A percentile compares a stretch with the other conserved stretches of the same genome.
Evolutionary conservation across 2,888 invertebrate genomes (phyloP).

Genomic region (Drosophila anomalata): DNA sequence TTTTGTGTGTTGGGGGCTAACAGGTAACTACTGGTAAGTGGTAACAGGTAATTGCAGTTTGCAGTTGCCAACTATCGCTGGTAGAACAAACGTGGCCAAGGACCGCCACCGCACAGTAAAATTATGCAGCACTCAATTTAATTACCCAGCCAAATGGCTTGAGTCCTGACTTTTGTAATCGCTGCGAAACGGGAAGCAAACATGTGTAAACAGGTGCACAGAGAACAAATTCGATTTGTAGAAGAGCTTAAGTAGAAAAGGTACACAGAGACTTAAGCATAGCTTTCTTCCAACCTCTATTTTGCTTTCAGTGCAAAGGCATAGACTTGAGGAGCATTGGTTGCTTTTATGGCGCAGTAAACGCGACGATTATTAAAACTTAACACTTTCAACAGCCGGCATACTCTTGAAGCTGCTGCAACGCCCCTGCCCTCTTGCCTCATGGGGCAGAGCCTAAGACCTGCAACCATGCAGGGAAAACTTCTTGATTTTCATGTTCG

Average conservation of each 20-base stretch:
- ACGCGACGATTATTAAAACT: slow-evolving; percentile 72
- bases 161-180: slow-evolving; percentile 42
- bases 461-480: slow-evolving; percentile 29
- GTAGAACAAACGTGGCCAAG: slow-evolving; percentile 49
- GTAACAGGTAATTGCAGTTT: slow-evolving; percentile 72
- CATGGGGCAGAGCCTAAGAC: slow-evolving; percentile 13
- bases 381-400: slow-evolving; percentile 48
- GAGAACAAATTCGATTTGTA: background rate
- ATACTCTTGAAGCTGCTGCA: slow-evolving; percentile 10
- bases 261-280: too few species aligned
- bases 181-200: slow-evolving; percentile 10
- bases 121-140: slow-evolving; percentile 74
- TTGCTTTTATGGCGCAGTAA: slow-evolving; percentile 55
- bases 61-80: slow-evolving; percentile 24
- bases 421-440: slow-evolving; percentile 5
- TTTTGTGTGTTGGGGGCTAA: slow-evolving; percentile 50
- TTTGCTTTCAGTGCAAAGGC: slow-evolving; percentile 6
- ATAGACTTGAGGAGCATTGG: background rate
- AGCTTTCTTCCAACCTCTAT: too few species aligned
- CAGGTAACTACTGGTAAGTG: slow-evolving; percentile 64
- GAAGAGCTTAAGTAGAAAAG: too few species aligned
- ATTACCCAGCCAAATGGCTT: slow-evolving; percentile 66
- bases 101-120: slow-evolving; percentile 49
- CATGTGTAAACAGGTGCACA: background rate
- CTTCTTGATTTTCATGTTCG: slow-evolving; percentile 63